Evolutionary conservation across 1,140 invertebrate species (phyloP).

Genomic region (Drosophila ambigua): DNA sequence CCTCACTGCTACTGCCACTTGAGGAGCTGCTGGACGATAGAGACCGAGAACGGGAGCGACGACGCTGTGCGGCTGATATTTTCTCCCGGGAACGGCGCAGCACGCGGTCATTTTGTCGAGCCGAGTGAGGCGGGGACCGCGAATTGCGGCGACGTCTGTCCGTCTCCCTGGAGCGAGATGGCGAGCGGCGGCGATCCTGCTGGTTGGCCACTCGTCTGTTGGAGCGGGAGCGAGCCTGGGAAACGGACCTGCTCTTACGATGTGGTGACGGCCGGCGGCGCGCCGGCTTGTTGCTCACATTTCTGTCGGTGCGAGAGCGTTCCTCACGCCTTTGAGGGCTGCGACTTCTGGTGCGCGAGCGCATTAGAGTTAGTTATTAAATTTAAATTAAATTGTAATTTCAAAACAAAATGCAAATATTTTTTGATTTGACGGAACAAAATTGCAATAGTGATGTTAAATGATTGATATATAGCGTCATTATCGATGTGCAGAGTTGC

Average conservation of each 20-base stretch:
- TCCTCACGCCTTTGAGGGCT: slow-evolving; percentile 41
- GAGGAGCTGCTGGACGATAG: slow-evolving; percentile 26
- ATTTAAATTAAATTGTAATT: slow-evolving; percentile 6
- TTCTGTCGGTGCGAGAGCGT: slow-evolving; percentile 23
- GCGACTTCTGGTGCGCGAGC: slow-evolving; percentile 57
- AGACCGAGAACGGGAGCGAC: slow-evolving; percentile 14
- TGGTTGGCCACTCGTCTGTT: slow-evolving; percentile 27
- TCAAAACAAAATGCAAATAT: slow-evolving; percentile 25
- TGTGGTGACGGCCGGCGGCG: slow-evolving; percentile 6
- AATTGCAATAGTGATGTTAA: neutral
- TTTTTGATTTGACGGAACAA: slow-evolving; percentile 6
- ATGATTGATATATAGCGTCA: neutral
- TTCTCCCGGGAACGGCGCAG: slow-evolving; percentile 27
- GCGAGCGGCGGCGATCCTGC: slow-evolving; percentile 10
- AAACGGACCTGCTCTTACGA: slow-evolving; percentile 17
- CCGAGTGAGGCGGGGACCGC: neutral
- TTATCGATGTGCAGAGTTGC: neutral
- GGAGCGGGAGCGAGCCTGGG: slow-evolving; percentile 8
- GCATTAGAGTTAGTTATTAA: slow-evolving; percentile 28
- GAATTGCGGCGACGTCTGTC: neutral
- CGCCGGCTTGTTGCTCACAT: slow-evolving; percentile 9
- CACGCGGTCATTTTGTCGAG: neutral
- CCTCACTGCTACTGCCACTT: slow-evolving; percentile 10
- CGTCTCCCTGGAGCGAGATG: slow-evolving; percentile 22
- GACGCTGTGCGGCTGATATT: slow-evolving; percentile 2